Evolutionary conservation across 2,797 vertebrate genomes (phyloP), one percentile per base, ranked within the genome.

Genomic region (Uromys caudimaculatus): DNA sequence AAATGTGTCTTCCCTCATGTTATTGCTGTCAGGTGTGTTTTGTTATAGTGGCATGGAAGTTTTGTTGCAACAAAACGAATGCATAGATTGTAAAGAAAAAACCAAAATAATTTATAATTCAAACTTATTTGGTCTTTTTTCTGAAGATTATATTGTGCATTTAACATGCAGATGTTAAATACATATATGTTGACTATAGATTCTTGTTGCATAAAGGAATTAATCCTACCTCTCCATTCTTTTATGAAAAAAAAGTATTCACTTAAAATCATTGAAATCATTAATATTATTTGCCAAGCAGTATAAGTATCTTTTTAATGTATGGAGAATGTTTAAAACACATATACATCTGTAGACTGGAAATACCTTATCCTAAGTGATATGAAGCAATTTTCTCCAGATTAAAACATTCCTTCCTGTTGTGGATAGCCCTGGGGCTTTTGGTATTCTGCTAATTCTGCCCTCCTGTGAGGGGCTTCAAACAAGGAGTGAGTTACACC

Each of bases 71-170:
- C 6, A 60, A 35, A 76, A 60, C 29, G 24, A 76, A 58, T 60
- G 21, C 87, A 76, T 47, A 60, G 87, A 77, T 95, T 76, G 77
- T 89, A 16, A 94, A 92, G 62, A 76, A 95, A 90, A 67, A 23
- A 67, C 27, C 44, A 41, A 8, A 19, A 16, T 75, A 90, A 78
- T 90, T 81, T 24, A 50, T 10, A 85, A 41, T 69, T 44, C 41
- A 69, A 62, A 62, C 0, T 1, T 90, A 84, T 47, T 19, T 84
- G 58, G 32, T 73, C 83, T 81, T 14, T 84, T 58, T 79, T 75
- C 44, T 90, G 17, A 35, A 44, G 14, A 92, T 90, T 54, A 73
- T 87, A 35, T 58, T 89, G 2, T 9, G 5, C 2, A 92, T 32
- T 71, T 23, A 71, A 21, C 35, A 52, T 69, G 32, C 44, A 50